Base-by-base conservation (phyloP, 2,113 vertebrate genomes). In the Saguinus midas region DNA sequence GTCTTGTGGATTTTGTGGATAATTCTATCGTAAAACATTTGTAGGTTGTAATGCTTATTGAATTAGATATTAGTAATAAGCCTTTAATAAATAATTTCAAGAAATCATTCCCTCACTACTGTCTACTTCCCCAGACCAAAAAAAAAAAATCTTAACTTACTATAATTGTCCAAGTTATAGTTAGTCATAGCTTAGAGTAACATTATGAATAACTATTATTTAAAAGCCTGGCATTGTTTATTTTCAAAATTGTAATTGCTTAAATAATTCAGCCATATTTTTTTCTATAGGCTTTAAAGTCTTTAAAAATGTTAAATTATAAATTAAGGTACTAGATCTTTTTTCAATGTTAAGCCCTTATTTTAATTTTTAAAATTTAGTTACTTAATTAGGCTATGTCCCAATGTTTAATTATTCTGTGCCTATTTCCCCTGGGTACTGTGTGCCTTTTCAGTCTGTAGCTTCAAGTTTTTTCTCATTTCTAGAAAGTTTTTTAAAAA, bases 221-320 rank as follows among this genome's bases (percentile, higher is more conserved):
- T 55, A 92, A 61, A 72, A 75, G 64, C 23, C 37, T 73, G n/a
- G 3, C 21, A 85, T 87, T 96, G 37, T 64, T 66, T 87, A 57
- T 80, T 96, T 93, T 75, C 14, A 81, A 68, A 90, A 86, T 78
- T 52, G 91, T 14, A 68, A 16, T 75, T 90, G 35, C 14, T 94
- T 66, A 93, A 70, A 5, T 87, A 94, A 88, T 72, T 92, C 64
- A 97, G 55, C 16, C 37, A 16, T 76, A 52, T 50, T 89, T 94
- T 94, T 52, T 90, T 76, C 57, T 55, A 20, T 68, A 48, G 61
- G 76, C 78, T 91, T 95, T 79, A 37, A 80, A 81, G 16, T 58
- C 48, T 43, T 95, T 52, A 81, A 52, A 96, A 84, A 43, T 97
- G 58, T 61, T 72, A 80, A 92, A 90, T 87, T 91, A 88, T 80